These are phyloP conservation scores for Electrona antarctica DNA, from an alignment of 2,113 vertebrate genomes.

Conservation along the genomic window DNA sequence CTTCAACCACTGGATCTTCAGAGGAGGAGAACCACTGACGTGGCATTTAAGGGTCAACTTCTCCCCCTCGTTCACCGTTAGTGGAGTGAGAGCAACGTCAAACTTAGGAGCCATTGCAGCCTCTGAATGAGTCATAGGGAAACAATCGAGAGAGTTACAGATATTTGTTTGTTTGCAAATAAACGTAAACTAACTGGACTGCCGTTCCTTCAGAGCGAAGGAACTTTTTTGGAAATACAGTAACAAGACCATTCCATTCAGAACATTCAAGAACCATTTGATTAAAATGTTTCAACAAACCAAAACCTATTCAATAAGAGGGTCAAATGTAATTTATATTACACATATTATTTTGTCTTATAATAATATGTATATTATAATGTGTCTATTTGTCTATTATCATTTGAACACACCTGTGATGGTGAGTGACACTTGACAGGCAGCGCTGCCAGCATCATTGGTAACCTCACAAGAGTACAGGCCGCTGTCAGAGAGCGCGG, in stretches of 20 bases:
- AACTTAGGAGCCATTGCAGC: slow-evolving; percentile 85
- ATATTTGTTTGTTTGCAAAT: slow-evolving; percentile 2
- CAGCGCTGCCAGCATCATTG: slow-evolving; percentile 87
- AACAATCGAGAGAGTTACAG: not conserved
- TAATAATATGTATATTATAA: not conserved
- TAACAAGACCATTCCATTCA: not conserved
- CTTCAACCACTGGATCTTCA: slow-evolving; percentile 93
- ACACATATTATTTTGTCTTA: no score
- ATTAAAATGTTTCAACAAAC: no score
- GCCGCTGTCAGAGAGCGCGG: slow-evolving; percentile 79
- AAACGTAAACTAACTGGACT: not conserved
- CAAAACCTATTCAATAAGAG: not conserved
- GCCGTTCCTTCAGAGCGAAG: not conserved
- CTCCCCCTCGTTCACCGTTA: slow-evolving; percentile 82
- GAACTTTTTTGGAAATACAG: not conserved
- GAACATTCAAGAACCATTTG: no score
- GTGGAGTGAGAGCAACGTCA: slow-evolving; percentile 83
- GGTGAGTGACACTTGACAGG: slow-evolving; percentile 84
- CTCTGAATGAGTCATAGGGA: slow-evolving; percentile 72
- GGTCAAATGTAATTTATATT: no score
- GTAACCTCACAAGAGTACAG: slow-evolving; percentile 87
- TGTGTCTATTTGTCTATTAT: not conserved
- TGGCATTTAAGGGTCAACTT: slow-evolving; percentile 87
- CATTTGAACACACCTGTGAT: slow-evolving; percentile 83
- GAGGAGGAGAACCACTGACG: slow-evolving; percentile 83